phyloP scores from a whole-genome alignment of 2,888 invertebrate species.

The Nineta flava region DNA sequence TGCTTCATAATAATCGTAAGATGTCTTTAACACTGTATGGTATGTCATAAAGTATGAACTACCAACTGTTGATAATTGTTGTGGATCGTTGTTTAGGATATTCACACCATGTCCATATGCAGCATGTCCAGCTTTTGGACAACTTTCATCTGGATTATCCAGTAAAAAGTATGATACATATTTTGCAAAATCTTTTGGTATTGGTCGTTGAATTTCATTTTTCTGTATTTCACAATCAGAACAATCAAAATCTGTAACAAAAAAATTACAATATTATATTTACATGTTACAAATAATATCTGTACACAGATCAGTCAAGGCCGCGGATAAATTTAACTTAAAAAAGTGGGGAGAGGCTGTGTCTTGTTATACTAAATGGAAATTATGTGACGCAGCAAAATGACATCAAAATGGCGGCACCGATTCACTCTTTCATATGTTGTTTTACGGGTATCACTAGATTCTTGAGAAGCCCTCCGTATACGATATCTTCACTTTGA shows the following conservation, averaged over 20 bases:
- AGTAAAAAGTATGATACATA: slow-evolving; percentile 68
- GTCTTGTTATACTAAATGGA: no score
- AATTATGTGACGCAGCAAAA: no score
- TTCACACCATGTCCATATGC: slow-evolving; percentile 63
- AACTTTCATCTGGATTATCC: slow-evolving; percentile 59
- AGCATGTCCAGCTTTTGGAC: slow-evolving; percentile 75
- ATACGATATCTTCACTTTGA: no score
- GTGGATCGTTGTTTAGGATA: slow-evolving; percentile 28
- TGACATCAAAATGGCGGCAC: no score
- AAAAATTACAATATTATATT: not conserved
- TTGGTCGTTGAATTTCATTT: slow-evolving; percentile 40
- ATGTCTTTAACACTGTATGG: slow-evolving; percentile 81
- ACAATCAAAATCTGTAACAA: slow-evolving; percentile 21
- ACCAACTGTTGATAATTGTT: slow-evolving; percentile 35
- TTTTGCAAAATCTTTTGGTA: slow-evolving; percentile 42
- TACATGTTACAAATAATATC: no score
- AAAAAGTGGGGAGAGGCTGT: no score
- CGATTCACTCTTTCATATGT: no score
- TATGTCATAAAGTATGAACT: slow-evolving; percentile 90
- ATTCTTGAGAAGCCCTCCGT: no score
- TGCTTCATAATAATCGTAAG: slow-evolving; percentile 79
- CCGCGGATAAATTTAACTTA: no score
- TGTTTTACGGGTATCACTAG: no score
- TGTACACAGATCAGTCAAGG: no score
- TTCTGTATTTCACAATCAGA: slow-evolving; percentile 33